phyloP scores from a whole-genome alignment of 2,888 invertebrate species.

The Gerosis bhagava region DNA sequence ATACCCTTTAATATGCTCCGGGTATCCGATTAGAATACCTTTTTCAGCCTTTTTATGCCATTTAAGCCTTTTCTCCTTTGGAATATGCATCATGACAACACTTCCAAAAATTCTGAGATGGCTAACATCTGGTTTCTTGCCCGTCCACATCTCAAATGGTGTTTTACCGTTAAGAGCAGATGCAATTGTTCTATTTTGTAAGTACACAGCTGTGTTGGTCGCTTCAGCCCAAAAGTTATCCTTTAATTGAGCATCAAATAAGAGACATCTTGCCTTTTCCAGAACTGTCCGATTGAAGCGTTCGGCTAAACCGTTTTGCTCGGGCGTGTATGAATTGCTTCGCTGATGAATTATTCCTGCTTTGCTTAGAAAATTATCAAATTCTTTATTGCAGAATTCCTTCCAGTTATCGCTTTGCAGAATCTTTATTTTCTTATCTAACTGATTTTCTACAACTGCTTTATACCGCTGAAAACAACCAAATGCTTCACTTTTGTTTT shows the following conservation, averaged over 20 bases:
- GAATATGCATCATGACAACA: no score
- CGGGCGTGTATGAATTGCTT: slow-evolving; percentile 32
- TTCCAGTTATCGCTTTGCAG: slow-evolving; percentile 29
- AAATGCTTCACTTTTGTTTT: slow-evolving; percentile 31
- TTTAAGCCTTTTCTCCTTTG: no score
- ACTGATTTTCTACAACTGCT: slow-evolving; percentile 31
- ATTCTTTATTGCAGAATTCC: slow-evolving; percentile 31
- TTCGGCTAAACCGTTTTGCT: slow-evolving; percentile 36
- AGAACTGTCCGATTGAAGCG: neutral
- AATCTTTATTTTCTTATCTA: slow-evolving; percentile 27
- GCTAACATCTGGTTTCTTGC: no score
- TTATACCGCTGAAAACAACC: slow-evolving; percentile 31
- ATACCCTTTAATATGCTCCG: no score
- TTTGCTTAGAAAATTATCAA: slow-evolving; percentile 26
- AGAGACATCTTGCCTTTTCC: slow-evolving; percentile 1
- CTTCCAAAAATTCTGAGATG: no score
- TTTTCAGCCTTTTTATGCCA: no score
- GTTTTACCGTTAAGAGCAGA: no score
- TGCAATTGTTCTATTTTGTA: no score
- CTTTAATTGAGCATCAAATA: neutral
- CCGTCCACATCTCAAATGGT: no score
- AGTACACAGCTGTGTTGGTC: no score
- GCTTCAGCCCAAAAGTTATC: neutral
- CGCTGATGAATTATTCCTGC: slow-evolving; percentile 35
- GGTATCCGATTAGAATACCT: no score